Evolutionary conservation across 2,888 invertebrate genomes (phyloP).

Genomic region (Anoplius nigerrimus): DNA sequence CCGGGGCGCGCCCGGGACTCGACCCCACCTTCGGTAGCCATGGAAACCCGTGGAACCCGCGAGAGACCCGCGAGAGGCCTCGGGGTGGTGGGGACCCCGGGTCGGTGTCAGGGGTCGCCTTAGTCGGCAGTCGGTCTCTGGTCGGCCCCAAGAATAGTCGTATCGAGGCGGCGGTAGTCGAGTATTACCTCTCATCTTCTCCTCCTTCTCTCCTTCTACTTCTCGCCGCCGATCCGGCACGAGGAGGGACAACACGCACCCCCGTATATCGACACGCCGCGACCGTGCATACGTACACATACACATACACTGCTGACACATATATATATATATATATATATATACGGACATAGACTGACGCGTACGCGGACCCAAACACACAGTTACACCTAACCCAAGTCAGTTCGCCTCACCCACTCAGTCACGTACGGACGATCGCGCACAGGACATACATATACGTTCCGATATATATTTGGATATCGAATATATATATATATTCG

Average conservation of each 20-base stretch:
- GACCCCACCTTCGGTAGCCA: slow-evolving; percentile 74
- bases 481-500: too few relatives aligned
- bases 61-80: slow-evolving; percentile 67
- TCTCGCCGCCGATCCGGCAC: slow-evolving; percentile 16
- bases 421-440: too few relatives aligned
- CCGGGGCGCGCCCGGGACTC: slow-evolving; percentile 72
- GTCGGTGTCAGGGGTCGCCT: slow-evolving; percentile 75
- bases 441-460: not conserved
- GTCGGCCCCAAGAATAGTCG: slow-evolving; percentile 73
- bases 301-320: slow-evolving; percentile 18
- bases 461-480: too few relatives aligned
- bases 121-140: slow-evolving; percentile 73
- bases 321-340: not conserved
- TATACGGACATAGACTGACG: too few relatives aligned
- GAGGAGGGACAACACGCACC: slow-evolving; percentile 15
- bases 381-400: too few relatives aligned
- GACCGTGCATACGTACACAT: slow-evolving; percentile 16
- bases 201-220: slow-evolving; percentile 19
- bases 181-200: slow-evolving; percentile 54
- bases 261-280: slow-evolving; percentile 9
- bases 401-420: too few relatives aligned
- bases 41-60: slow-evolving; percentile 70
- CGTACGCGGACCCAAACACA: too few relatives aligned
- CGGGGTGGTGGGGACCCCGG: slow-evolving; percentile 62
- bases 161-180: slow-evolving; percentile 62